These are phyloP conservation scores for Mastacembelus armatus DNA, from an alignment of 2,797 vertebrate genomes.

Conservation along the genomic window DNA sequence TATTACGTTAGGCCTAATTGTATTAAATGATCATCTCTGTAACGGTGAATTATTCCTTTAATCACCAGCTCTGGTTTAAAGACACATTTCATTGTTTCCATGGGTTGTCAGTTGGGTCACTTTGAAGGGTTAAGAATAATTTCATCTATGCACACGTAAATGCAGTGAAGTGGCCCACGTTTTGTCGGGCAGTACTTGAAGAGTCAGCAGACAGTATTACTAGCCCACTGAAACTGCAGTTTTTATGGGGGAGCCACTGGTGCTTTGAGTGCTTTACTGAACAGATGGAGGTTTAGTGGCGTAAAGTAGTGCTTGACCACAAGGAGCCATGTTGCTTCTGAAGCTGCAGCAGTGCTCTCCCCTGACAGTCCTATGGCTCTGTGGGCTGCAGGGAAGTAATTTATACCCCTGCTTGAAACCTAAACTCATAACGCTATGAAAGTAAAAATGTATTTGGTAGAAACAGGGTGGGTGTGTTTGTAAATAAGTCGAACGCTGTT, in stretches of 20 bases:
- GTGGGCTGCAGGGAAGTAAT: neutral
- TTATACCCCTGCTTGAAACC: neutral
- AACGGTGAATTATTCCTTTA: too few relatives aligned
- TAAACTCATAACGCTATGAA: neutral
- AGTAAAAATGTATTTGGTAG: too few relatives aligned
- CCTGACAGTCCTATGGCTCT: neutral
- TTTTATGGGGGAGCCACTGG: neutral
- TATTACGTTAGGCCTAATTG: too few relatives aligned
- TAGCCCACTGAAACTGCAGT: too few relatives aligned
- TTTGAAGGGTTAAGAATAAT: neutral
- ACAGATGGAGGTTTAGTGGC: slow-evolving; percentile 20
- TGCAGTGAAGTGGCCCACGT: neutral
- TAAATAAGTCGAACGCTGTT: too few relatives aligned
- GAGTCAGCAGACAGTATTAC: neutral
- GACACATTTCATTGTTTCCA: neutral
- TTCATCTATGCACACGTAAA: neutral
- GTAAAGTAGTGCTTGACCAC: slow-evolving; percentile 21
- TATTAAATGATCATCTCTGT: too few relatives aligned
- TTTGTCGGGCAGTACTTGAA: neutral
- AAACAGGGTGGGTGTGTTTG: neutral
- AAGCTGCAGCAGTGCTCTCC: neutral
- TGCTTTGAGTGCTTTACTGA: slow-evolving; percentile 1
- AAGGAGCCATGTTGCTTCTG: neutral
- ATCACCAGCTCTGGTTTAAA: neutral
- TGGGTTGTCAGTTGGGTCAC: neutral